A percentile compares a stretch with the other conserved stretches of the same genome.
Conservation (phyloP, 2,888 invertebrate genomes). For the Morinoia aosen region DNA sequence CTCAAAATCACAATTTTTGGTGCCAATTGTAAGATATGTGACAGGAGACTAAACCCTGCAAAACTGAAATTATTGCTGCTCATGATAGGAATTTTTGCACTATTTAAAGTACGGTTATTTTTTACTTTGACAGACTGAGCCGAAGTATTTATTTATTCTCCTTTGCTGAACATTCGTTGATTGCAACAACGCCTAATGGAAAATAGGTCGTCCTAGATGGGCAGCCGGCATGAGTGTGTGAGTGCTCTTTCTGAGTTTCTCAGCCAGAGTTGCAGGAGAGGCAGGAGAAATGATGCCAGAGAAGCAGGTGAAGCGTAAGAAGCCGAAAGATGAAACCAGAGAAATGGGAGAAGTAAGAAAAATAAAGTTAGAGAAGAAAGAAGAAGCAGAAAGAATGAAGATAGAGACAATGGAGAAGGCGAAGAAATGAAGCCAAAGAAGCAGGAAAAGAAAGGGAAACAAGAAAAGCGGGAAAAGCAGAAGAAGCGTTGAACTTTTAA, state of each 20-base stretch:
- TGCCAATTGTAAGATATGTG: not conserved
- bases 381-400: no score
- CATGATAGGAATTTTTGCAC: not conserved
- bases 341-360: no score
- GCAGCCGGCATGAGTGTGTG: not conserved
- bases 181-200: not conserved
- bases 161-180: not conserved
- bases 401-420: no score
- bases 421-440: no score
- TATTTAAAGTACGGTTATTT: not conserved
- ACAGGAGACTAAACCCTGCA: not conserved
- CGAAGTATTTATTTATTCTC: not conserved
- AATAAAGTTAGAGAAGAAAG: no score
- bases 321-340: no score
- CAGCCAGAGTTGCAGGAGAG: not conserved
- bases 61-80: not conserved
- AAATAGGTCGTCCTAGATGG: not conserved
- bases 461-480: not conserved
- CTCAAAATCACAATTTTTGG: not conserved
- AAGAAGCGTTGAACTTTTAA: not conserved
- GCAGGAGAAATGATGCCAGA: no score
- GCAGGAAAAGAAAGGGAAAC: no score
- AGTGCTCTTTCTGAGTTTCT: not conserved
- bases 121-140: not conserved
- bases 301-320: no score